Evolutionary conservation across 2,113 vertebrate genomes (phyloP).

Genomic region (Sclerurus mexicanus): DNA sequence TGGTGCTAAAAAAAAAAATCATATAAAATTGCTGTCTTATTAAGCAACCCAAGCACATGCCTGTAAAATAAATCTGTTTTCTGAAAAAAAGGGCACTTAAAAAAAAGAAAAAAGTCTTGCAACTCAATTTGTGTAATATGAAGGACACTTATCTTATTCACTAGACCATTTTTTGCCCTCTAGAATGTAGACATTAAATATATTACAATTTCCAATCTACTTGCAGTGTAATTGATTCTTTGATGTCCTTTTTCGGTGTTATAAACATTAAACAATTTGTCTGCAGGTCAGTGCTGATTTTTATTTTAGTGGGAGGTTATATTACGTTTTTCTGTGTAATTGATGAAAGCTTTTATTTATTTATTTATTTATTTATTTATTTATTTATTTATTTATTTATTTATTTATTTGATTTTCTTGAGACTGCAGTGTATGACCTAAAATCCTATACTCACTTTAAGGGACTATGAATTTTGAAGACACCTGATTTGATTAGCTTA

Average conservation of each 20-base stretch:
- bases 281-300: slow-evolving; percentile 31
- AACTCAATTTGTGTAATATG: not conserved
- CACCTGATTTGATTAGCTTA: not conserved
- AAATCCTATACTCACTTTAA: not conserved
- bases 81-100: not conserved
- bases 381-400: not conserved
- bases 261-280: slow-evolving; percentile 43
- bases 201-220: slow-evolving; percentile 32
- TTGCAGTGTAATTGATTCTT: slow-evolving; percentile 40
- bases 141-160: not conserved
- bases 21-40: not conserved
- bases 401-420: not conserved
- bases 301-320: not conserved
- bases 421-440: not conserved
- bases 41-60: not conserved
- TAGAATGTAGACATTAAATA: slow-evolving; percentile 20
- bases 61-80: not conserved
- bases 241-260: not conserved
- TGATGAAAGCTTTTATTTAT: not conserved
- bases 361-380: not conserved
- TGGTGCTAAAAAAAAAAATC: not conserved
- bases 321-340: not conserved
- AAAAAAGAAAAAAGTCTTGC: not conserved
- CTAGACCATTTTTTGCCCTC: not conserved
- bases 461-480: not conserved